Conservation (phyloP, 2,113 vertebrate species). For the Scolopax mira region DNA sequence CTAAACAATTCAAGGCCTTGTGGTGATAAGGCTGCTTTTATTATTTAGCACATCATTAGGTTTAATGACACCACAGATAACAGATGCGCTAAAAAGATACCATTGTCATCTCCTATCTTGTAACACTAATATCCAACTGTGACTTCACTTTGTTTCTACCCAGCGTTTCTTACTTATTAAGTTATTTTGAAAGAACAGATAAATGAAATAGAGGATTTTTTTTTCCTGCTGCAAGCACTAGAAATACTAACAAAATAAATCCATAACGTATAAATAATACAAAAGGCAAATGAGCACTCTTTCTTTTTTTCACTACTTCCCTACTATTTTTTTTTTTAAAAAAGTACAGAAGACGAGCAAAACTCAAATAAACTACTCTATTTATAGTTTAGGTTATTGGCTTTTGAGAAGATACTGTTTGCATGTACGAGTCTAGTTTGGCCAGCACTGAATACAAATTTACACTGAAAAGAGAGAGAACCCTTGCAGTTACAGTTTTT, state of each 20-base stretch:
- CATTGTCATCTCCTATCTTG: slow-evolving; percentile 60
- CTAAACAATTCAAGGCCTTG: slow-evolving; percentile 31
- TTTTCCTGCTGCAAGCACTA: not conserved
- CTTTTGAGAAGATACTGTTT: not conserved
- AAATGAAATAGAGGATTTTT: not conserved
- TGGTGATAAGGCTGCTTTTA: slow-evolving; percentile 43
- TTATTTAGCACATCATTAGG: slow-evolving; percentile 64
- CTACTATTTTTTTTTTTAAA: not conserved
- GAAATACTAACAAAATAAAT: not conserved
- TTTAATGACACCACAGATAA: slow-evolving; percentile 62
- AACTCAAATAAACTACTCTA: not conserved
- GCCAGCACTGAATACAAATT: not conserved
- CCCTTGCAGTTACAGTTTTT: not conserved
- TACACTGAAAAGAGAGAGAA: not conserved
- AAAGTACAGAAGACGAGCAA: not conserved
- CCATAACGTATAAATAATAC: not conserved
- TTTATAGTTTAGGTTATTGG: not conserved
- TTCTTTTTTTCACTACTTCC: not conserved
- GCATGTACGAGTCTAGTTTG: not conserved
- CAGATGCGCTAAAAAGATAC: slow-evolving; percentile 59
- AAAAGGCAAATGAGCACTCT: not conserved
- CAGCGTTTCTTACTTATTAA: not conserved
- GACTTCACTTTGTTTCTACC: slow-evolving; percentile 34
- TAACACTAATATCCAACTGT: slow-evolving; percentile 47
- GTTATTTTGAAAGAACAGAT: slow-evolving; percentile 1